These are phyloP conservation scores for Philypnodon macrostomus DNA, from an alignment of 2,797 vertebrate genomes.

Conservation along the genomic window DNA sequence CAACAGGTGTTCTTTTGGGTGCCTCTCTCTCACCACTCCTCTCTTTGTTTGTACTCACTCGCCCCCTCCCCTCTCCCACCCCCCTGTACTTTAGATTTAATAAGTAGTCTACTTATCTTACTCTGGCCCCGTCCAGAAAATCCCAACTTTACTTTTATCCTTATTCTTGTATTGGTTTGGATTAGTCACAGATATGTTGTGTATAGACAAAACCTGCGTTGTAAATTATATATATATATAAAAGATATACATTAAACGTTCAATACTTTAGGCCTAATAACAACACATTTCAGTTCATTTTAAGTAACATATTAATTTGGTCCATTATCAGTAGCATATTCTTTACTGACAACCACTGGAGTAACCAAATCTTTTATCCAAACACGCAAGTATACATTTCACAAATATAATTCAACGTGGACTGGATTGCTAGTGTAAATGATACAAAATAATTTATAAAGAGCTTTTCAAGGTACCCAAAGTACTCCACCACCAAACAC, in stretches of 20 bases:
- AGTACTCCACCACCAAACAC: too few relatives aligned
- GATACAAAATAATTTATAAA: too few relatives aligned
- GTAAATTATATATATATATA: not conserved
- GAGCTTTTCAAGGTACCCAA: too few relatives aligned
- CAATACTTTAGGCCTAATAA: too few relatives aligned
- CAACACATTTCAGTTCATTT: too few relatives aligned
- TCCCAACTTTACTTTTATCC: conserved; percentile 9
- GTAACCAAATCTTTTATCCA: too few relatives aligned
- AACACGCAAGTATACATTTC: too few relatives aligned
- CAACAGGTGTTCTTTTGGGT: conserved; percentile 76
- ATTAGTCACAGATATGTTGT: not conserved
- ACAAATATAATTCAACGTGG: too few relatives aligned
- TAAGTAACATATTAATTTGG: too few relatives aligned
- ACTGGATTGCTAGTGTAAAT: too few relatives aligned
- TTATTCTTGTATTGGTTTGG: conserved; percentile 8
- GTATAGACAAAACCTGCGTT: not conserved
- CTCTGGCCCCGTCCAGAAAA: not conserved
- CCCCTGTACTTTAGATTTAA: conserved; percentile 12
- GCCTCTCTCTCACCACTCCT: conserved; percentile 24
- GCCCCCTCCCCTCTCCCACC: not conserved
- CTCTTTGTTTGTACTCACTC: conserved; percentile 46
- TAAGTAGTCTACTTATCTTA: conserved; percentile 10
- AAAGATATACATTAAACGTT: not conserved
- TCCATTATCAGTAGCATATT: too few relatives aligned
- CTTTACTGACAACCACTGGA: too few relatives aligned